Conservation (phyloP, 1,140 invertebrate genomes). For the Drosophila watanabei region DNA sequence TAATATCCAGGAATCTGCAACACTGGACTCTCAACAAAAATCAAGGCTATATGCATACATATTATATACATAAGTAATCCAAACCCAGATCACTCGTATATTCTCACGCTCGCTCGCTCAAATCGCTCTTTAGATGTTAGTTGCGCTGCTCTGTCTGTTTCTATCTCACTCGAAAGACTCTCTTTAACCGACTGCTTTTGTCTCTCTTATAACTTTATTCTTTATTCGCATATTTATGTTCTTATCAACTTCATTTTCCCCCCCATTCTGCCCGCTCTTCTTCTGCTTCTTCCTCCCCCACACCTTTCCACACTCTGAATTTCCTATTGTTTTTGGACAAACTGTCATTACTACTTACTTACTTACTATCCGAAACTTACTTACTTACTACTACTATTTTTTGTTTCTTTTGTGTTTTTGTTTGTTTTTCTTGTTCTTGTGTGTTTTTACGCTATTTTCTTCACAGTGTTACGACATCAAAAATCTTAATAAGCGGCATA, state of each 20-base stretch:
- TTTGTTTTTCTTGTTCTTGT: slow-evolving; percentile 65
- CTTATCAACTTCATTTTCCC: slow-evolving; percentile 16
- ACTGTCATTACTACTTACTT: slow-evolving; percentile 21
- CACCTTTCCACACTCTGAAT: not conserved
- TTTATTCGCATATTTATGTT: slow-evolving; percentile 22
- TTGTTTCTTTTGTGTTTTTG: slow-evolving; percentile 44
- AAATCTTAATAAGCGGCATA: slow-evolving; percentile 95
- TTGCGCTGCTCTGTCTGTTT: slow-evolving; percentile 46
- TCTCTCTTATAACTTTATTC: slow-evolving; percentile 2
- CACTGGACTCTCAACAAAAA: not conserved
- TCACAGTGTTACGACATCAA: slow-evolving; percentile 91
- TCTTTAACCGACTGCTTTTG: slow-evolving; percentile 25
- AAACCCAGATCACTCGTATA: slow-evolving; percentile 29
- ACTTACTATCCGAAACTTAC: not conserved
- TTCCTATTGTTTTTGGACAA: slow-evolving; percentile 11
- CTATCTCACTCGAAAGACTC: not conserved
- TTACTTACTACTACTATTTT: slow-evolving; percentile 31
- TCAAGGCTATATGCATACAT: not conserved
- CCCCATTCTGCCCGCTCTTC: not conserved
- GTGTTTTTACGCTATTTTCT: slow-evolving; percentile 83
- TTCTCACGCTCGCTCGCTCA: slow-evolving; percentile 44
- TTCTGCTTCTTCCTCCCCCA: not conserved
- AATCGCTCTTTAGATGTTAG: slow-evolving; percentile 54
- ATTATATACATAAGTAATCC: not conserved
- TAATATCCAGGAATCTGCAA: not conserved